Evolutionary conservation across 2,113 vertebrate genomes (phyloP).

Genomic region (Oreochromis spilurus): DNA sequence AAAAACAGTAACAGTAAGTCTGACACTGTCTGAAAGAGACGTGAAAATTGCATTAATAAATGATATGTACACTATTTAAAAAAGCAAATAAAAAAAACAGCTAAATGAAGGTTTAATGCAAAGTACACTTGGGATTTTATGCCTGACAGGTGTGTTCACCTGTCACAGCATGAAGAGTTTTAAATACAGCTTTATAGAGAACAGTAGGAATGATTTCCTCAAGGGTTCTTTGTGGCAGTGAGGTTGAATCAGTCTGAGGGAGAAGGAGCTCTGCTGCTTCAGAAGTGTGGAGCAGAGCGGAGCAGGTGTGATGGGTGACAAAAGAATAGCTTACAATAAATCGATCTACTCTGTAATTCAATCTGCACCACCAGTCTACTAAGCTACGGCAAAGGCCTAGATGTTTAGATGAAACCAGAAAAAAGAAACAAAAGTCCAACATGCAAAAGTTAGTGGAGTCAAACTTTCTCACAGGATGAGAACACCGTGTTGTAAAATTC

Average conservation of each 20-base stretch:
- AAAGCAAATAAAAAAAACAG: background rate
- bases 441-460: background rate
- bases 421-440: background rate
- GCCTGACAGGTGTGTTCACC: background rate
- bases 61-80: background rate
- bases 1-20: background rate
- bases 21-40: background rate
- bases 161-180: background rate
- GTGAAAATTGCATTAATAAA: background rate
- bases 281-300: background rate
- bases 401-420: background rate
- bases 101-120: background rate
- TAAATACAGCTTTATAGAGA: background rate
- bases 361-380: rapidly evolving
- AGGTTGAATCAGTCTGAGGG: background rate
- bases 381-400: background rate
- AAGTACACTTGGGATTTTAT: background rate
- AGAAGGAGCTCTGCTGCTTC: background rate
- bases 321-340: background rate
- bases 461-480: background rate
- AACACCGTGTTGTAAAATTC: background rate
- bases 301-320: background rate
- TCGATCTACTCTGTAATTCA: background rate
- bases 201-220: background rate
- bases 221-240: background rate